Evolutionary conservation across 2,113 vertebrate genomes (phyloP).

Genomic region (Eptesicus fuscus): DNA sequence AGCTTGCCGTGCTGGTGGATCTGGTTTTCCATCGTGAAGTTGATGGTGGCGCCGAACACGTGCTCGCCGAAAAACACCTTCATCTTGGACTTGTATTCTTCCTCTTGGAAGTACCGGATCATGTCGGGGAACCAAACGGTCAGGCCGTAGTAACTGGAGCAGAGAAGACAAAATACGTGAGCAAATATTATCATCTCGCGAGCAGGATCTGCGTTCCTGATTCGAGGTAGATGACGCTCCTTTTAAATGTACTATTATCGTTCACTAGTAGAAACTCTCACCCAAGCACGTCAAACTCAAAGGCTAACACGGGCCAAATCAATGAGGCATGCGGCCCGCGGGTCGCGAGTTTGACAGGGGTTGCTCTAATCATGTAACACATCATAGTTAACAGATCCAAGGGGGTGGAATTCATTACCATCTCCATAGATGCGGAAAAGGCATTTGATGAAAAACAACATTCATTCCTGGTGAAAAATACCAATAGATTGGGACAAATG

Average conservation of each 20-base stretch:
- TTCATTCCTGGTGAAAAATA: background rate
- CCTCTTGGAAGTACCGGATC: slow-evolving; percentile 95
- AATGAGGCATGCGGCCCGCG: too few relatives aligned
- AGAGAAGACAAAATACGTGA: background rate
- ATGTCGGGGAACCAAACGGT: slow-evolving; percentile 98
- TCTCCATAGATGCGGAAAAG: background rate
- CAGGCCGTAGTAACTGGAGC: slow-evolving; percentile 92
- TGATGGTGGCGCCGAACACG: slow-evolving; percentile 92
- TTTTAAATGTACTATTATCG: background rate
- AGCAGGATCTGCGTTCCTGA: background rate
- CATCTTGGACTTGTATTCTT: slow-evolving; percentile 91
- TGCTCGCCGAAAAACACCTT: slow-evolving; percentile 88
- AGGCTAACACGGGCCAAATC: too few relatives aligned
- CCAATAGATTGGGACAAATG: too few relatives aligned
- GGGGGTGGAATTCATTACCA: background rate
- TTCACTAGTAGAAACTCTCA: background rate
- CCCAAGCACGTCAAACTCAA: too few relatives aligned
- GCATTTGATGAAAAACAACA: background rate
- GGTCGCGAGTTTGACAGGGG: too few relatives aligned
- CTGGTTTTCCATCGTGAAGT: slow-evolving; percentile 98
- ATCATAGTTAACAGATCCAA: background rate
- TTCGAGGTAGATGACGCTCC: background rate
- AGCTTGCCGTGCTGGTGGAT: slow-evolving; percentile 92
- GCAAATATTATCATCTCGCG: background rate
- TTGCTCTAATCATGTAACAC: background rate